Base-by-base conservation (phyloP, 2,888 invertebrate genomes). In the Ephialtes manifestator region DNA sequence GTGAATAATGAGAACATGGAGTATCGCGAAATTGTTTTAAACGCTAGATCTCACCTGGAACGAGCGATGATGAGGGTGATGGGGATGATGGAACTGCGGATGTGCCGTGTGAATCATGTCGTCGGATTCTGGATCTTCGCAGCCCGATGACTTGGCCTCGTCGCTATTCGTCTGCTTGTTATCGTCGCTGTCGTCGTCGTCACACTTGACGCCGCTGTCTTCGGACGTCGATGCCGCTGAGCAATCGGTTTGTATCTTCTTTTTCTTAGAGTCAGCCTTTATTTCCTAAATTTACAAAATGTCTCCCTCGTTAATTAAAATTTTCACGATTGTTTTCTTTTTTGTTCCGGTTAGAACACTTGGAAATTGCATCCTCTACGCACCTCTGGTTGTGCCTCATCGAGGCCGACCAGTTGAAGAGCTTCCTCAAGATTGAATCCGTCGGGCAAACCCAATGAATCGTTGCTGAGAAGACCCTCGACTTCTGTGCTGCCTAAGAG, bases 401-500 rank as follows among this genome's bases (percentile, higher is more conserved):
- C 96, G 89, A 97, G 95, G 89, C 96, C 97, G n/a, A 97, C 96
- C 63, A 97, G 95, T 92, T 96, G 96, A 7, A 97, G 95, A 53
- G 97, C 97, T 93, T 97, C 97, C 92, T 97, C 97, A 68, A 97
- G 95, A 70, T 97, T 95, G 89, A 96, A 96, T 91, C 96, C 96
- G 91, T 96, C 95, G 88, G 95, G 94, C 76, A 95, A 92, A 85
- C 95, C 95, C 84, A 95, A 92, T 46, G 95, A 91, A 65, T 94
- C 93, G 92, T 92, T 92, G 89, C 90, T 90, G 24, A 93, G 91
- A 43, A 94, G 89, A 13, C 92, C 92, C 83, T 94, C 93, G 86
- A 93, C 93, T 67, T 90, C 92, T 18, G 86, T 82, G 11, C 84
- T 81, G 86, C 92, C 89, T 87, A 94, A 88, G 79, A 92, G 89